Evolutionary conservation across 2,113 vertebrate genomes (phyloP), one percentile per base, ranked within the genome.

Genomic region (Notothenia rossii): DNA sequence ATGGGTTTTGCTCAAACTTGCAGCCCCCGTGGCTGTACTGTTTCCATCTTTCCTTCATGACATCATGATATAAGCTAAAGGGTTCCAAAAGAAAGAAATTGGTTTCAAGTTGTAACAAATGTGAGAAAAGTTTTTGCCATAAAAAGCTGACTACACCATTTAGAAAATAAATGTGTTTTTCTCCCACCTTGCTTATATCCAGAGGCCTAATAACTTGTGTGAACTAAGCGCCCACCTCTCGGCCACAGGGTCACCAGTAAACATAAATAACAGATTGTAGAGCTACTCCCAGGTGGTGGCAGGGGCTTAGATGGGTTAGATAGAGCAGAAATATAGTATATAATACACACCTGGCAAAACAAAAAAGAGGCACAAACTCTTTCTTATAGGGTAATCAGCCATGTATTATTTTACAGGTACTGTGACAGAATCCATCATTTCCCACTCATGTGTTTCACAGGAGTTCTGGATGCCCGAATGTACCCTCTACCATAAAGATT

Each of bases 231-330:
- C 88, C 90, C 88, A 88, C 92, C 94, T 92, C 92, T 93, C 89
- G 94, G 94, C 94, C 91, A 93, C 91, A 91, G 84, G 87, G 94
- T 90, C 94, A 95, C 92, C 92, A 88, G 88, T 84, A 93, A 96
- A 95, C 95, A 95, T 95, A 95, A 95, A 95, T 95, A 94, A 94
- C 90, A 90, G 85, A 90, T 88, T 82, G 86, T 82, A 63, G 88
- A 77, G 80, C 86, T 89, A 40, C 55, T 86, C 89, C 93, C 93
- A 85, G 88, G 81, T 90, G 93, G 86, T 94, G 91, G 94, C 91
- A 90, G 91, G 83, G 89, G 92, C 82, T 84, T 90, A 95, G 93
- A 95, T 87, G 81, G 85, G 77, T 43, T 33, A 71, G 92, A 92
- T 91, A 90, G 64, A 91, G 91, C 80, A 82, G 66, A 89, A 70